Percentiles rank a stretch among this genome's conserved stretches.
phyloP scores from a whole-genome alignment of 2,797 vertebrate species.

The Neosilurus hyrtlii region DNA sequence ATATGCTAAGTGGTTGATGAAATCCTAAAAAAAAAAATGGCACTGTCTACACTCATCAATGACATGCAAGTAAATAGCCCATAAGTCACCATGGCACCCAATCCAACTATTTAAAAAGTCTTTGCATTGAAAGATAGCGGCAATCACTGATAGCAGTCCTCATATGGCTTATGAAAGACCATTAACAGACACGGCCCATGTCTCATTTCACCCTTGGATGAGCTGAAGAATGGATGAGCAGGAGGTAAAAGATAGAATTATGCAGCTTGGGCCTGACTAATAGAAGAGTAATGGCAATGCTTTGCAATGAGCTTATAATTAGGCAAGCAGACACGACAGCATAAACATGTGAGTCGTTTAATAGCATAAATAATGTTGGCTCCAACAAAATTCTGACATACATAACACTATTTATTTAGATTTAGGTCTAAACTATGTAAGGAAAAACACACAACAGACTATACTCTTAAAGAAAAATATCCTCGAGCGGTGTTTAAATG shows the following conservation, averaged over 20 bases:
- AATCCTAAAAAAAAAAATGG: constrained; percentile 39
- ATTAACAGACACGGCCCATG: constrained; percentile 69
- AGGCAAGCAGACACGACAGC: constrained; percentile 45
- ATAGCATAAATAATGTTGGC: not conserved
- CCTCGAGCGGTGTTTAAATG: not conserved
- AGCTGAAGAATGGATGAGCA: constrained; percentile 67
- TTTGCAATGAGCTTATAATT: constrained; percentile 43
- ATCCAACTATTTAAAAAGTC: constrained; percentile 49
- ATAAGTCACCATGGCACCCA: constrained; percentile 44
- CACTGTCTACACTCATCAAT: not conserved
- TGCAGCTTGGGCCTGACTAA: constrained; percentile 54
- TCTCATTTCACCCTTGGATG: constrained; percentile 72
- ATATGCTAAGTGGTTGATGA: constrained; percentile 4
- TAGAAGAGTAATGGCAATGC: constrained; percentile 59
- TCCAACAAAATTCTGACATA: not conserved
- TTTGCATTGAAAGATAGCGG: constrained; percentile 65
- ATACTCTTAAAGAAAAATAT: not conserved
- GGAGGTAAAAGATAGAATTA: constrained; percentile 47
- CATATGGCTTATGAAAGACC: constrained; percentile 72
- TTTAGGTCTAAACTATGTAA: not conserved
- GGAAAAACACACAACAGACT: not conserved
- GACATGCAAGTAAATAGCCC: constrained; percentile 19
- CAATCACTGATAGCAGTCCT: constrained; percentile 69
- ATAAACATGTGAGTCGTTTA: constrained; percentile 3
- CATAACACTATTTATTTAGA: not conserved